Evolutionary conservation across 2,797 vertebrate genomes (phyloP).

Genomic region (Gouania willdenowi): DNA sequence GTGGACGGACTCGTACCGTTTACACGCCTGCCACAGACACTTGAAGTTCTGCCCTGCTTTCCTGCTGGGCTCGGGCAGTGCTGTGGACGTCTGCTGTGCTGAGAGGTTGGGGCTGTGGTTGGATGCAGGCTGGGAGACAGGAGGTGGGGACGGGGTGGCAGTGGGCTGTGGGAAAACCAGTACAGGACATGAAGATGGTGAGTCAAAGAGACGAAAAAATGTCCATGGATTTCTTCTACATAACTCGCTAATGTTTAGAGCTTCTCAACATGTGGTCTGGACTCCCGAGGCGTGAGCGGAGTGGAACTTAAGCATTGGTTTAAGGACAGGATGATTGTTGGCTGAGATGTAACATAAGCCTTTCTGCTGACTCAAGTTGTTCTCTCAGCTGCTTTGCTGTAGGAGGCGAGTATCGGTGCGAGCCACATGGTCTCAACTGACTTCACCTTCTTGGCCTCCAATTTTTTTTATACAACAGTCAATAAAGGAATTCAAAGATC

Average conservation of each 20-base stretch:
- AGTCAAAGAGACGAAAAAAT: too few relatives aligned
- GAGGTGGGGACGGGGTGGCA: constrained; percentile 78
- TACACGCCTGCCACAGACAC: constrained; percentile 98
- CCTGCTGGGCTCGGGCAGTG: constrained; percentile 81
- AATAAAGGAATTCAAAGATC: too few relatives aligned
- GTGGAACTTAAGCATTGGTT: too few relatives aligned
- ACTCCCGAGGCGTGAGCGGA: too few relatives aligned
- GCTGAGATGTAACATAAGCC: constrained; percentile 65
- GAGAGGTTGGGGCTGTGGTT: constrained; percentile 77
- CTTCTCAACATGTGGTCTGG: too few relatives aligned
- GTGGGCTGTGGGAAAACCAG: constrained; percentile 75
- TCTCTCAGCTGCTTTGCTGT: constrained; percentile 69
- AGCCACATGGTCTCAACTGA: constrained; percentile 72
- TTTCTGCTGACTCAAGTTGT: constrained; percentile 42
- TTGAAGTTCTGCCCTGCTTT: constrained; percentile 98
- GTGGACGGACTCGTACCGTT: constrained; percentile 76
- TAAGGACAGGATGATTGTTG: too few relatives aligned
- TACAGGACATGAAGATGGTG: too few relatives aligned
- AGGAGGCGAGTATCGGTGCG: constrained; percentile 78
- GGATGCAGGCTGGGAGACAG: constrained; percentile 70
- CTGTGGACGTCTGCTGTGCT: constrained; percentile 70
- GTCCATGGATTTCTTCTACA: too few relatives aligned
- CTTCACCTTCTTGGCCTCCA: constrained; percentile 78
- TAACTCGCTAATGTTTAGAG: too few relatives aligned
- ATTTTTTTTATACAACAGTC: background rate